Evolutionary conservation across 2,888 invertebrate species (phyloP), one percentile per base, ranked within the genome.

Genomic region (Dynastes tityus): DNA sequence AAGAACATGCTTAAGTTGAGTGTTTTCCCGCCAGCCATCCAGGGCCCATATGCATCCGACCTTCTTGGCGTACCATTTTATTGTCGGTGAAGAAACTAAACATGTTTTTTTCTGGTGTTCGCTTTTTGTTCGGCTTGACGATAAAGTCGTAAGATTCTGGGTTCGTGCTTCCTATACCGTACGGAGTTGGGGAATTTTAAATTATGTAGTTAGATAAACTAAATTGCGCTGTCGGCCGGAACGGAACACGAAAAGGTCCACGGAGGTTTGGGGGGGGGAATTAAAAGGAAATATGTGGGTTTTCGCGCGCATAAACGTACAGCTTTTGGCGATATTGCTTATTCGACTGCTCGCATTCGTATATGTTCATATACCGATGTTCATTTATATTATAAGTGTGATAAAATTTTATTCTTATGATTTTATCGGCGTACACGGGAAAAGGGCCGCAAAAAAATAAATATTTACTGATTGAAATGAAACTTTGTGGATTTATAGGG

Each of bases 131-230:
- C 22, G 22, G n/a, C 49, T 6, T 45, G 51, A 49, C 65, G 76
- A 76, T 76, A 76, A 76, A 67, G 76, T 76, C 32, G 16, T 64
- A 65, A 76, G 55, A 51, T 76, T 64, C 13, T 27, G 45, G 45
- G 11, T 45, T 45, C 45, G 45, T 45, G 45, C 2, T 45, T 8
- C 45, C 45, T 45, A 45, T 11, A 11, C 11, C 45, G 45, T 45
- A 45, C 45, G 37, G 5, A 37, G 5, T 37, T 2, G 37, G 4
- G 22, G 77, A 77, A 77, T 77, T 77, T 77, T 77, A 71, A 71
- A 77, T 77, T 71, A 77, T 73, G 63, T 70, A 77, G 68, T 29
- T 67, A 76, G 78, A 78, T 78, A 78, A 78, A 79, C 76, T 63
- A 70, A 76, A 79, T 79, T 79, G 76, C 45, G n/a, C 79, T 76